These are phyloP conservation scores for Parapristionchus giblindavisi DNA, from an alignment of 2,888 invertebrate species.

Conservation along the genomic window DNA sequence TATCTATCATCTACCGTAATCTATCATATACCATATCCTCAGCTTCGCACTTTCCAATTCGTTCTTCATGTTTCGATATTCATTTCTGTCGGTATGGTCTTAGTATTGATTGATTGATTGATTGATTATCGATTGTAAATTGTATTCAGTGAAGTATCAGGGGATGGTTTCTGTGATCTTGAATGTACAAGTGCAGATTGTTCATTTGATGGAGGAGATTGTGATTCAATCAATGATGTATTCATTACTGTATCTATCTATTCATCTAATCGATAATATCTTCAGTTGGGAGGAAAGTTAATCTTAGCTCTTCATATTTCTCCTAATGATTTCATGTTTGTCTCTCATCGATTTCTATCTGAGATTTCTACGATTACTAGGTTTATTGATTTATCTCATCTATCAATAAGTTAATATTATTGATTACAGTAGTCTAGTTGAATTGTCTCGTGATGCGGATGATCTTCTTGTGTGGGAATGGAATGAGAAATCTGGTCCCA, in stretches of 20 bases:
- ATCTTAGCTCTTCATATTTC: conserved; percentile 20
- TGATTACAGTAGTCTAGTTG: neutral
- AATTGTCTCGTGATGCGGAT: conserved; percentile 1
- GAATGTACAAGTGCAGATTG: conserved; percentile 23
- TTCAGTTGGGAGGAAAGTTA: conserved; percentile 1
- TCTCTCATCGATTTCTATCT: conserved; percentile 28
- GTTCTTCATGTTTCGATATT: neutral
- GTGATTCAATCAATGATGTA: conserved; percentile 26
- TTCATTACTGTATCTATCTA: neutral
- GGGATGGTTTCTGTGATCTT: conserved; percentile 20
- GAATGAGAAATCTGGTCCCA: neutral
- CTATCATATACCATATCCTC: neutral
- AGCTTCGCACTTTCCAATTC: neutral
- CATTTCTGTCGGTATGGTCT: conserved; percentile 19
- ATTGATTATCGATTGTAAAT: neutral
- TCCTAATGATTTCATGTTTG: conserved; percentile 14
- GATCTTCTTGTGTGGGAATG: conserved; percentile 28
- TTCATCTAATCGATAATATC: neutral
- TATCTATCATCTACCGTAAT: too few relatives aligned
- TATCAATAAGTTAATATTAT: too few relatives aligned
- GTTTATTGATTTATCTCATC: too few relatives aligned
- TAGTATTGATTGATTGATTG: neutral
- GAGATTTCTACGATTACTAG: conserved; percentile 8
- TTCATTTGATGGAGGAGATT: conserved; percentile 25
- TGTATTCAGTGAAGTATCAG: conserved; percentile 8